Evolutionary conservation across 2,797 vertebrate genomes (phyloP).

Genomic region (Peromyscus attwateri): DNA sequence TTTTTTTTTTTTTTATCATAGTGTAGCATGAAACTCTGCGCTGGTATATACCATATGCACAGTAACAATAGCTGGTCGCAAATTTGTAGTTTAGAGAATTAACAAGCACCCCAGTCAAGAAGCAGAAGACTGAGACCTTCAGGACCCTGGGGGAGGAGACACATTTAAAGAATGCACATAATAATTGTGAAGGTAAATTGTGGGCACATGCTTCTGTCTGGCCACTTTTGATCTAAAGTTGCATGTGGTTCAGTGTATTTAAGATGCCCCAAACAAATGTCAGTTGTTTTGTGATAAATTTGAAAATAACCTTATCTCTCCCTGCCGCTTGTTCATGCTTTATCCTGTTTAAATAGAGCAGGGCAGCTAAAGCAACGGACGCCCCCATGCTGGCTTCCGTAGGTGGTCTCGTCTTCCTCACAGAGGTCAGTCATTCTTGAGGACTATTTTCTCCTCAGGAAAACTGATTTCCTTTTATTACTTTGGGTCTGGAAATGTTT

Average conservation of each 20-base stretch:
- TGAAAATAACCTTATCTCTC: constrained; percentile 36
- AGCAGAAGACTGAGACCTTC: constrained; percentile 2
- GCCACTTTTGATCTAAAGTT: constrained; percentile 37
- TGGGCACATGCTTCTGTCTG: constrained; percentile 37
- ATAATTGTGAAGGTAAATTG: constrained; percentile 27
- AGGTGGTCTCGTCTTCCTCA: not conserved
- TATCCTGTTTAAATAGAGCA: not conserved
- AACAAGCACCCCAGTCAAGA: not conserved
- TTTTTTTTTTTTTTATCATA: not conserved
- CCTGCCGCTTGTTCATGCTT: not conserved
- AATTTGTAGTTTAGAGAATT: constrained; percentile 39
- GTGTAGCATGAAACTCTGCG: constrained; percentile 6
- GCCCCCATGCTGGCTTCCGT: not conserved
- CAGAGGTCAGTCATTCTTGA: not conserved
- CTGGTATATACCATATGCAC: not conserved
- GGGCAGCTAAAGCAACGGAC: not conserved
- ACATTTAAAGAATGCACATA: not conserved
- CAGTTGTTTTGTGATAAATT: constrained; percentile 49
- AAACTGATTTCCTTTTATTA: constrained; percentile 10
- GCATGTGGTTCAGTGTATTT: constrained; percentile 19
- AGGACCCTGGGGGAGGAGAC: not conserved
- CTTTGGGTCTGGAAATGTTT: constrained; percentile 48
- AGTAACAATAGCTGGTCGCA: constrained; percentile 37
- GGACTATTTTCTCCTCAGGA: constrained; percentile 21
- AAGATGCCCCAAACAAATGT: constrained; percentile 12